Evolutionary conservation across 2,113 vertebrate genomes (phyloP).

Genomic region (Megaceryle torquata): DNA sequence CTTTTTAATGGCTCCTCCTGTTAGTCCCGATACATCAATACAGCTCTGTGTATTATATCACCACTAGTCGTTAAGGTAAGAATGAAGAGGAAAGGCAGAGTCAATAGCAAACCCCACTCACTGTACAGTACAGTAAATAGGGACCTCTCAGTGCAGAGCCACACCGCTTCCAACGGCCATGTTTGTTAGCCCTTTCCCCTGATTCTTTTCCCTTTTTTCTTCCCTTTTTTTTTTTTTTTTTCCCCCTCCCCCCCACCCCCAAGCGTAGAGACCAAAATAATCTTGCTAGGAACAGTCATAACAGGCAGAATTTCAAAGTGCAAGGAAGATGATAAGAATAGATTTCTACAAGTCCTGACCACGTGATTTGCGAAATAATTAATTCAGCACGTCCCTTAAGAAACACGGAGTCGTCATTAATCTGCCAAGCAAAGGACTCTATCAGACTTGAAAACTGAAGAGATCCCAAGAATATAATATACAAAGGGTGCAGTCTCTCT

Average conservation of each 20-base stretch:
- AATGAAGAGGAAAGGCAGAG: slow-evolving; percentile 68
- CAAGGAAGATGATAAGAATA: slow-evolving; percentile 93
- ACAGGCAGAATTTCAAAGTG: slow-evolving; percentile 84
- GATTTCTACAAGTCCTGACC: slow-evolving; percentile 92
- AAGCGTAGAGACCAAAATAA: slow-evolving; percentile 68
- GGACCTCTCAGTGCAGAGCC: slow-evolving; percentile 68
- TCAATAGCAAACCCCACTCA: slow-evolving; percentile 59
- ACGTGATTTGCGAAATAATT: slow-evolving; percentile 99
- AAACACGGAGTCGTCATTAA: slow-evolving; percentile 99
- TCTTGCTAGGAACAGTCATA: slow-evolving; percentile 79
- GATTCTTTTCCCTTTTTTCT: slow-evolving; percentile 3
- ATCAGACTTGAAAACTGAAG: slow-evolving; percentile 99
- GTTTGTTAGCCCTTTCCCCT: slow-evolving; percentile 75
- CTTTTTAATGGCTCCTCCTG: slow-evolving; percentile 75
- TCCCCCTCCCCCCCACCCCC: background rate
- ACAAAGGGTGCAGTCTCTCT: slow-evolving; percentile 85
- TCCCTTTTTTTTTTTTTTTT: background rate
- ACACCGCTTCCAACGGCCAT: slow-evolving; percentile 74
- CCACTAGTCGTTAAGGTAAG: slow-evolving; percentile 73
- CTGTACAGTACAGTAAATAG: slow-evolving; percentile 71
- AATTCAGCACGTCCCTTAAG: slow-evolving; percentile 99
- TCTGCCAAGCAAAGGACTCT: slow-evolving; percentile 99
- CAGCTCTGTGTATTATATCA: slow-evolving; percentile 68
- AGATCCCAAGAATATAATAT: slow-evolving; percentile 99
- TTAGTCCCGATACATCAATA: slow-evolving; percentile 76